Conservation (phyloP, 2,113 vertebrate genomes). For the Nannobrachium achirus region DNA sequence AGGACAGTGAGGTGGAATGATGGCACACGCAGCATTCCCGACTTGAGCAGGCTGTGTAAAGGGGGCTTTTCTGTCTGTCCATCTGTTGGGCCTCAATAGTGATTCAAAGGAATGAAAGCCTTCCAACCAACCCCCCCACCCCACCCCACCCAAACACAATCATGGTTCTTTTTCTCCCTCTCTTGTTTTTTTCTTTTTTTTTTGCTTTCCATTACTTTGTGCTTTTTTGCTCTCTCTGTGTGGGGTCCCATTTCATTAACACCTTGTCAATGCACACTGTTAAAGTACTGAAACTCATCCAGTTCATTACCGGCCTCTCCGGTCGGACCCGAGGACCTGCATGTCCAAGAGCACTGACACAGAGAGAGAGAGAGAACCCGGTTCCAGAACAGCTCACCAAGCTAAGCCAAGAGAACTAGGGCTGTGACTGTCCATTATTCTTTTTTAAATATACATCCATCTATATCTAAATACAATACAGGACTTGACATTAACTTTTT, state of each 20-base stretch:
- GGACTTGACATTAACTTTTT: too few species aligned
- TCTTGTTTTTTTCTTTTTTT: neutral
- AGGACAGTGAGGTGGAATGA: too few species aligned
- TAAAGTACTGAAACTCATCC: constrained; percentile 15
- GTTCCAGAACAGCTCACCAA: neutral
- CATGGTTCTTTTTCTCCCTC: constrained; percentile 7
- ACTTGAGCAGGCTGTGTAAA: constrained; percentile 52
- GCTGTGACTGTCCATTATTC: too few species aligned
- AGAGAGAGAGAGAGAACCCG: neutral
- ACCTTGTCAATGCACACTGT: constrained; percentile 14
- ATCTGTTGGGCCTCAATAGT: constrained; percentile 50
- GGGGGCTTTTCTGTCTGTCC: constrained; percentile 31
- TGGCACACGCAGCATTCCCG: constrained; percentile 21
- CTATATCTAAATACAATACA: too few species aligned
- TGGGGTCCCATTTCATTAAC: constrained; percentile 43
- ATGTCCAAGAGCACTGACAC: constrained; percentile 5
- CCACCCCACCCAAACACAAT: too few species aligned
- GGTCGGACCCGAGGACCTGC: constrained; percentile 5
- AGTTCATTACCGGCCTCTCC: constrained; percentile 46
- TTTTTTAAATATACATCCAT: too few species aligned
- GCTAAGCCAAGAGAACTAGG: neutral
- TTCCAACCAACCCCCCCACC: constrained; percentile 8
- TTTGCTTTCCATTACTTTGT: constrained; percentile 23
- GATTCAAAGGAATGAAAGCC: constrained; percentile 49
- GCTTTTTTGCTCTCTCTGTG: neutral